A percentile compares a stretch with the other conserved stretches of the same genome.
Conservation (phyloP, 2,888 invertebrate genomes). For the Dryomyza anilis region DNA sequence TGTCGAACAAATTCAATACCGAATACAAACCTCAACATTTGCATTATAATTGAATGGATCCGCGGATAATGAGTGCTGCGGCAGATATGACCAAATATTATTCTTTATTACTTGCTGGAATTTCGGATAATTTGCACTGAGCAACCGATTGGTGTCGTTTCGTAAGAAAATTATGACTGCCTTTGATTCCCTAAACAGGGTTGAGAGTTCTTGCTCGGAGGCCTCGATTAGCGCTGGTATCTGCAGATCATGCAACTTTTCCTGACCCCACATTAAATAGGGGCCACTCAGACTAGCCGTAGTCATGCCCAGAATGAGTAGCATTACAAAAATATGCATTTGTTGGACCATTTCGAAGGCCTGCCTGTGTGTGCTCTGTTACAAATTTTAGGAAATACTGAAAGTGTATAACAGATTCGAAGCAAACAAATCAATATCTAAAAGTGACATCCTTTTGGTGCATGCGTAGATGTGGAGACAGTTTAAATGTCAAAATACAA, state of each 20-base stretch:
- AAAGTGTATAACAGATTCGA: conserved; percentile 35
- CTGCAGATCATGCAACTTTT: conserved; percentile 62
- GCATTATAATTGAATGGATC: conserved; percentile 68
- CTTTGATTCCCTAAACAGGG: conserved; percentile 66
- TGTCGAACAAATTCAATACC: neutral
- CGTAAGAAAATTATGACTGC: conserved; percentile 68
- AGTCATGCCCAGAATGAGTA: conserved; percentile 40
- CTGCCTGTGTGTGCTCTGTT: neutral
- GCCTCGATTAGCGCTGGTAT: conserved; percentile 64
- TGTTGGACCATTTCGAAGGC: conserved; percentile 29
- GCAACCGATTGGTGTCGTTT: conserved; percentile 65
- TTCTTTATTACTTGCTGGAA: conserved; percentile 65
- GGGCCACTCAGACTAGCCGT: conserved; percentile 65
- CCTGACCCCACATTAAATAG: conserved; percentile 67
- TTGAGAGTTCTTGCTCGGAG: conserved; percentile 65
- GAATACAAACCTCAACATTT: conserved; percentile 64
- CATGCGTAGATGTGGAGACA: too few species aligned
- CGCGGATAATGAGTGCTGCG: conserved; percentile 66
- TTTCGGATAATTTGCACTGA: conserved; percentile 65
- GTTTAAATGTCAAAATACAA: too few species aligned
- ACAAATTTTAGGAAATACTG: conserved; percentile 22
- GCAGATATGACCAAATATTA: conserved; percentile 64
- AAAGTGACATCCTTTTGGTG: too few species aligned
- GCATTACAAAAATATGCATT: conserved; percentile 45
- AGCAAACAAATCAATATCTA: conserved; percentile 31